Evolutionary conservation across 2,797 vertebrate genomes (phyloP).

Genomic region (Lophius americanus): DNA sequence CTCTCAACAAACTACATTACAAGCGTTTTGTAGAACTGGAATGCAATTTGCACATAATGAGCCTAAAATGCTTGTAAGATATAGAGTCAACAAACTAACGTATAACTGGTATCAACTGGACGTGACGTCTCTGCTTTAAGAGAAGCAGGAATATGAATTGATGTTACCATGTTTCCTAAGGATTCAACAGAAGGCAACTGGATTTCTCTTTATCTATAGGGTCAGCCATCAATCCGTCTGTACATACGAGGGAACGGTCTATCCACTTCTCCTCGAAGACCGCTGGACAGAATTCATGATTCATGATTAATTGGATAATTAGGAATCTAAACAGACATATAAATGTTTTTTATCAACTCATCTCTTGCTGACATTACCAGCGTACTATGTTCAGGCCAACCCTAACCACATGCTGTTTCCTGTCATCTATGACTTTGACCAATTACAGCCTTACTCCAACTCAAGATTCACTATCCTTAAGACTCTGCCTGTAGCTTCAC

Average conservation of each 20-base stretch:
- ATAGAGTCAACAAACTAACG: neutral
- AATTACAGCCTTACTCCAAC: conserved; percentile 22
- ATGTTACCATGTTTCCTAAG: conserved; percentile 14
- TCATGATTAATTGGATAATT: too few relatives aligned
- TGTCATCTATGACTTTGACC: conserved; percentile 36
- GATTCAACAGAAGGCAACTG: too few relatives aligned
- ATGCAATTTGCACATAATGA: neutral
- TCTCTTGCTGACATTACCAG: conserved; percentile 35
- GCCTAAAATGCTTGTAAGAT: conserved; percentile 1
- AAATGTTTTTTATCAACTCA: conserved; percentile 11
- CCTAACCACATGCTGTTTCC: conserved; percentile 33
- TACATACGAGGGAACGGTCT: too few relatives aligned
- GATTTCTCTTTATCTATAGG: too few relatives aligned
- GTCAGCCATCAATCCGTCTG: too few relatives aligned
- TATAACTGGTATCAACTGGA: conserved; percentile 4
- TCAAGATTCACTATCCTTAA: conserved; percentile 32
- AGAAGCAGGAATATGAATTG: conserved; percentile 12
- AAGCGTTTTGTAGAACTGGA: conserved; percentile 15
- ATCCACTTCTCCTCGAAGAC: too few relatives aligned
- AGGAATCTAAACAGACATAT: too few relatives aligned
- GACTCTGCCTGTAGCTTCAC: conserved; percentile 20
- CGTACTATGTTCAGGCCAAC: conserved; percentile 27
- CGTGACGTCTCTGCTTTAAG: neutral
- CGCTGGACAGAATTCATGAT: too few relatives aligned
- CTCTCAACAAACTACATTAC: conserved; percentile 31